Conservation (phyloP, 2,888 invertebrate genomes). For the Epistrophe grossulariae region DNA sequence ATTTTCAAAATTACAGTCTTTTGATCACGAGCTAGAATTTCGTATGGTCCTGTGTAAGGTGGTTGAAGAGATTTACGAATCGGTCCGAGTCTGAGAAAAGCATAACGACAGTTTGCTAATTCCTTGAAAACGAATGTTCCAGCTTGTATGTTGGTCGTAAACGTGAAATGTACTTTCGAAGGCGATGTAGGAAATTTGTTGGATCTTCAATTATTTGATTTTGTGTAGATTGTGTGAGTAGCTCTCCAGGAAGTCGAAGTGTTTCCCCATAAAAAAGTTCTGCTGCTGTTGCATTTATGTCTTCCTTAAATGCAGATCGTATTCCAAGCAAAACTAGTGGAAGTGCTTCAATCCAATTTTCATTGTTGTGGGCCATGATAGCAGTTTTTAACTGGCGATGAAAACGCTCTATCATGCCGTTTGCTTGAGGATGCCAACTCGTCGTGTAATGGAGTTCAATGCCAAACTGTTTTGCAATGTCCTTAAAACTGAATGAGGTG, state of each 20-base stretch:
- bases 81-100: too few species aligned
- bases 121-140: too few species aligned
- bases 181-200: not conserved
- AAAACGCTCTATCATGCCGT: not conserved
- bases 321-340: conserved; percentile 7
- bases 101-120: too few species aligned
- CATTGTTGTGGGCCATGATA: conserved; percentile 4
- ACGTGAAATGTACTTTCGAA: not conserved
- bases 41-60: too few species aligned
- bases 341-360: conserved; percentile 1
- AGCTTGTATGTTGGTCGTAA: too few species aligned
- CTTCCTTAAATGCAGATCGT: conserved; percentile 14
- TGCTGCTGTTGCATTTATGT: not conserved
- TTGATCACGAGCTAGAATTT: too few species aligned
- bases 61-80: too few species aligned
- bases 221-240: not conserved
- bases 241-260: conserved; percentile 21
- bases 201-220: not conserved
- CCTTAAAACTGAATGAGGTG: not conserved
- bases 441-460: not conserved
- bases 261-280: conserved; percentile 24
- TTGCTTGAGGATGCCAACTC: conserved; percentile 16
- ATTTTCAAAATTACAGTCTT: too few species aligned
- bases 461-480: not conserved
- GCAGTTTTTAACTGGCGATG: not conserved